Evolutionary conservation across 2,113 vertebrate genomes (phyloP).

Genomic region (Microcebus tavaratra): DNA sequence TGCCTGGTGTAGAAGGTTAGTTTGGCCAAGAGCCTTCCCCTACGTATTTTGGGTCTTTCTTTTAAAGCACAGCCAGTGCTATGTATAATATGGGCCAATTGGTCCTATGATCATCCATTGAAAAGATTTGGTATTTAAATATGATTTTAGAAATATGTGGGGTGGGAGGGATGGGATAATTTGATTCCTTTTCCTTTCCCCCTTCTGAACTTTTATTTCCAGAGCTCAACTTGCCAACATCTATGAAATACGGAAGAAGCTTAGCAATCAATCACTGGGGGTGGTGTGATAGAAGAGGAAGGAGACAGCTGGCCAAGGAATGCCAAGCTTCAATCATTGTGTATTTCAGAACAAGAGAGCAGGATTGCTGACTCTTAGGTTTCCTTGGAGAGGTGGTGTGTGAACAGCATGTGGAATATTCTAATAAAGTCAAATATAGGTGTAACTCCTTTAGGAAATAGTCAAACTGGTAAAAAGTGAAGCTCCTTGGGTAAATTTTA

Average conservation of each 20-base stretch:
- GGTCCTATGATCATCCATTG: constrained; percentile 65
- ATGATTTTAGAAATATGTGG: constrained; percentile 60
- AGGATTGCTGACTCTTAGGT: constrained; percentile 17
- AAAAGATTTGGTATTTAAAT: constrained; percentile 61
- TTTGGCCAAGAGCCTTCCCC: neutral
- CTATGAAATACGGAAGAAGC: constrained; percentile 46
- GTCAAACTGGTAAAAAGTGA: no score
- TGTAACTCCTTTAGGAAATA: no score
- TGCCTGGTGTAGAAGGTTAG: constrained; percentile 4
- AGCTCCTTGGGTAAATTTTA: no score
- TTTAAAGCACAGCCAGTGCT: constrained; percentile 50
- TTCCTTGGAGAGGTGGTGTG: constrained; percentile 43
- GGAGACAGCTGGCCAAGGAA: constrained; percentile 45
- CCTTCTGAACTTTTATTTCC: constrained; percentile 72
- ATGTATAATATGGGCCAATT: constrained; percentile 55
- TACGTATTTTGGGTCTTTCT: neutral
- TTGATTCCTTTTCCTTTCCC: neutral
- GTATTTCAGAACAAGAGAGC: neutral
- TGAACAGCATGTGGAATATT: constrained; percentile 27
- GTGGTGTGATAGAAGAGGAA: neutral
- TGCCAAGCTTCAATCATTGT: constrained; percentile 65
- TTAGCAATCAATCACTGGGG: constrained; percentile 51
- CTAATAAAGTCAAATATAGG: no score
- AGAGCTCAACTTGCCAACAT: constrained; percentile 54
- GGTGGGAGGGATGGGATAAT: neutral